These are phyloP conservation scores for Galerucella calmariensis DNA, from an alignment of 2,888 invertebrate genomes.

Conservation along the genomic window DNA sequence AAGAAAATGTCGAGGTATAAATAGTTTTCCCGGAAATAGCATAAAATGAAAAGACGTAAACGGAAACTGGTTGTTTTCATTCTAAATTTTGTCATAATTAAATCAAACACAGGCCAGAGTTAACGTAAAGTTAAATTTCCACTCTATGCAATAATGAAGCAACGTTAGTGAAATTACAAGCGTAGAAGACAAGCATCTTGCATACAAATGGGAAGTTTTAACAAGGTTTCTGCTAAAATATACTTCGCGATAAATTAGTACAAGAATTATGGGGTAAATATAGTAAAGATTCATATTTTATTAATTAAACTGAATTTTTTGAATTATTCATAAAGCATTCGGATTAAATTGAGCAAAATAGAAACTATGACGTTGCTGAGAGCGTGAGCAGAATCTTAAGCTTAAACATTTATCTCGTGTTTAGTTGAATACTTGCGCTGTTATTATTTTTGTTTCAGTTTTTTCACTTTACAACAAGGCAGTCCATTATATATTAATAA, in stretches of 20 bases:
- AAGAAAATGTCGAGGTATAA: neutral
- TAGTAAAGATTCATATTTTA: neutral
- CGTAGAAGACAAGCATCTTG: slow-evolving; percentile 54
- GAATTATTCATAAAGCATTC: too few relatives aligned
- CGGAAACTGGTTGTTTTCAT: slow-evolving; percentile 18
- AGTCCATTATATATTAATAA: too few relatives aligned
- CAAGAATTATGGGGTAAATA: slow-evolving; percentile 17
- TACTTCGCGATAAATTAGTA: slow-evolving; percentile 29
- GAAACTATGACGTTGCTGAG: too few relatives aligned
- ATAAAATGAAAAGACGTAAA: slow-evolving; percentile 19
- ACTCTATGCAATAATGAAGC: slow-evolving; percentile 49
- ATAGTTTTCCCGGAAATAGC: slow-evolving; percentile 15
- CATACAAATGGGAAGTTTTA: slow-evolving; percentile 55
- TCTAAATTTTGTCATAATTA: slow-evolving; percentile 32
- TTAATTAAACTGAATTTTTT: too few relatives aligned
- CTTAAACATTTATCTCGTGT: too few relatives aligned
- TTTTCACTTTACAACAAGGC: too few relatives aligned
- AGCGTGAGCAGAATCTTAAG: too few relatives aligned
- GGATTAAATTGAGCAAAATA: too few relatives aligned
- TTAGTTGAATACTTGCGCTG: too few relatives aligned
- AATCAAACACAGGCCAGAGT: slow-evolving; percentile 32
- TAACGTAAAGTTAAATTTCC: slow-evolving; percentile 34
- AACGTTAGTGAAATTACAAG: slow-evolving; percentile 58
- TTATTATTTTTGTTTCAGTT: too few relatives aligned
- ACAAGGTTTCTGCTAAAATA: slow-evolving; percentile 28